These are phyloP conservation scores for Scolopax mira DNA, from an alignment of 2,113 vertebrate species.

Conservation along the genomic window DNA sequence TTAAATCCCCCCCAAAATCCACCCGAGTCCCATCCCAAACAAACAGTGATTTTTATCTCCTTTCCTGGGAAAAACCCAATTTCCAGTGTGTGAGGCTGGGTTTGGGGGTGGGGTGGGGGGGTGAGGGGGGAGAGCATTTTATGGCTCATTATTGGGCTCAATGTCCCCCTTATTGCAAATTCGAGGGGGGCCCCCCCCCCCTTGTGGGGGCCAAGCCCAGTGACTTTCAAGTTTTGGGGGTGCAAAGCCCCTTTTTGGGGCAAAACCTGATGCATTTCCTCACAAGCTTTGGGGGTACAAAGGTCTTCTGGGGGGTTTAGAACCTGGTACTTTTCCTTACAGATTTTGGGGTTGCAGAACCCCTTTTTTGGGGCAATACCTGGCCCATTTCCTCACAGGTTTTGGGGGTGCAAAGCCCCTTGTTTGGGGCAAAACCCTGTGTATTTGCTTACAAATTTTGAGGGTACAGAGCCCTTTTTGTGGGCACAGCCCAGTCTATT, in stretches of 20 bases:
- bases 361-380: background rate
- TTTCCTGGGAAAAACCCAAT: background rate
- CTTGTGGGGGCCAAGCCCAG: no score
- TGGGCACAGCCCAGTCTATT: background rate
- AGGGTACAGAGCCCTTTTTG: background rate
- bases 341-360: background rate
- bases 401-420: background rate
- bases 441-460: background rate
- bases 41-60: background rate
- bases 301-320: no score
- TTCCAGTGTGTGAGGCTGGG: fast-evolving
- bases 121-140: fast-evolving
- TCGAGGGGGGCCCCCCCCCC: no score
- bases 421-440: background rate
- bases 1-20: no score
- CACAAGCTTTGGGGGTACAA: no score
- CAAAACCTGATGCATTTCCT: no score
- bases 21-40: background rate
- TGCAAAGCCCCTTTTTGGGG: no score
- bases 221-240: no score
- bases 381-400: fast-evolving
- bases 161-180: no score
- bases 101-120: no score
- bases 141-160: no score
- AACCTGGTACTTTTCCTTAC: no score